Conservation (phyloP, 1,140 invertebrate genomes). For the Bemisia tabaci region DNA sequence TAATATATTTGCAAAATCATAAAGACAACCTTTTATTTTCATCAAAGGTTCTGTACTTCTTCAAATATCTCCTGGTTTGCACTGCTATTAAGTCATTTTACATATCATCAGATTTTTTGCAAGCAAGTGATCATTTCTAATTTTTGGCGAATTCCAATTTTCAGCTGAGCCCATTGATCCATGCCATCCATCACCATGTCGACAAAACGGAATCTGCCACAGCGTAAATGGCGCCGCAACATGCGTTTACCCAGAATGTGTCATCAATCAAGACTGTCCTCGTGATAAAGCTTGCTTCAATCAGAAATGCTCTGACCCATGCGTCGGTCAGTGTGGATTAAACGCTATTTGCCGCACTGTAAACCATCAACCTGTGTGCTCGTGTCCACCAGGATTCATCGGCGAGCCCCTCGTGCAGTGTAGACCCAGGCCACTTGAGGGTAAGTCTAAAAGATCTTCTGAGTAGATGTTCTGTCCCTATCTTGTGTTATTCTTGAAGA, state of each 20-base stretch:
- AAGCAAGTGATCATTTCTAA: too few relatives aligned
- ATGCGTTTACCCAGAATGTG: constrained; percentile 72
- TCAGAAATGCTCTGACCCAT: constrained; percentile 69
- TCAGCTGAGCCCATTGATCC: constrained; percentile 40
- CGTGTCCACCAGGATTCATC: constrained; percentile 57
- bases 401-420: constrained; percentile 59
- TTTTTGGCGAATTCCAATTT: too few relatives aligned
- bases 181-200: constrained; percentile 68
- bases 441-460: too few relatives aligned
- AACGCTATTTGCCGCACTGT: constrained; percentile 71
- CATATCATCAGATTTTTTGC: too few relatives aligned
- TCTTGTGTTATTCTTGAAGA: too few relatives aligned
- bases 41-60: too few relatives aligned
- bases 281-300: constrained; percentile 63
- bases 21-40: too few relatives aligned
- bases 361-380: constrained; percentile 67
- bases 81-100: too few relatives aligned
- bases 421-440: constrained; percentile 6
- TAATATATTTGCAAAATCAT: too few relatives aligned
- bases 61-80: too few relatives aligned
- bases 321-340: constrained; percentile 61
- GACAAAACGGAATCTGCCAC: constrained; percentile 61
- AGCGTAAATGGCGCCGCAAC: constrained; percentile 49
- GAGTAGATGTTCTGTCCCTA: too few relatives aligned
- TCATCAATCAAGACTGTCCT: constrained; percentile 70